Evolutionary conservation across 1,140 invertebrate genomes (phyloP).

Genomic region (Tribolium castaneum): DNA sequence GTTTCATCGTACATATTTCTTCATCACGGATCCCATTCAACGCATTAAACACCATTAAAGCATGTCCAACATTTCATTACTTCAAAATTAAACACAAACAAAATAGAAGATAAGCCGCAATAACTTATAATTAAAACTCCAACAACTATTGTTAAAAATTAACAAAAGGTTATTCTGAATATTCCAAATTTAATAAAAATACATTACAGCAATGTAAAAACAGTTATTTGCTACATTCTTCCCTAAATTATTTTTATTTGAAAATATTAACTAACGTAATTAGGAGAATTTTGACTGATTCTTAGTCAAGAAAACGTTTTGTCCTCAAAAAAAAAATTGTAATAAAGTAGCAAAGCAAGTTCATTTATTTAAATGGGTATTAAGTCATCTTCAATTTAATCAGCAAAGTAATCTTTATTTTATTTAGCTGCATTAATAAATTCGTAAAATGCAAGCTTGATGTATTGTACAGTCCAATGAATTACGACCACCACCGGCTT

Average conservation of each 20-base stretch:
- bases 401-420: not conserved
- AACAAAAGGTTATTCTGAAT: too few relatives aligned
- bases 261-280: too few relatives aligned
- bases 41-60: not conserved
- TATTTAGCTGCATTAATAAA: not conserved
- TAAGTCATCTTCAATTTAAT: not conserved
- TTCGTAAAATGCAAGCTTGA: not conserved
- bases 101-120: not conserved
- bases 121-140: not conserved
- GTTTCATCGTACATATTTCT: constrained; percentile 1
- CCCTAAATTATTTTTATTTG: too few relatives aligned
- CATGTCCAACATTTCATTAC: not conserved
- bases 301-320: too few relatives aligned
- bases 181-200: too few relatives aligned
- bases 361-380: not conserved
- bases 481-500: not conserved
- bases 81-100: not conserved
- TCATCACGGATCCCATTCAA: not conserved
- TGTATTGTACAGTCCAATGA: not conserved
- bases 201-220: too few relatives aligned
- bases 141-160: too few relatives aligned
- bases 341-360: too few relatives aligned
- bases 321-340: too few relatives aligned
- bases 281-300: too few relatives aligned
- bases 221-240: too few relatives aligned